phyloP scores from a whole-genome alignment of 2,113 vertebrate species.

The Cygnus buccinator region DNA sequence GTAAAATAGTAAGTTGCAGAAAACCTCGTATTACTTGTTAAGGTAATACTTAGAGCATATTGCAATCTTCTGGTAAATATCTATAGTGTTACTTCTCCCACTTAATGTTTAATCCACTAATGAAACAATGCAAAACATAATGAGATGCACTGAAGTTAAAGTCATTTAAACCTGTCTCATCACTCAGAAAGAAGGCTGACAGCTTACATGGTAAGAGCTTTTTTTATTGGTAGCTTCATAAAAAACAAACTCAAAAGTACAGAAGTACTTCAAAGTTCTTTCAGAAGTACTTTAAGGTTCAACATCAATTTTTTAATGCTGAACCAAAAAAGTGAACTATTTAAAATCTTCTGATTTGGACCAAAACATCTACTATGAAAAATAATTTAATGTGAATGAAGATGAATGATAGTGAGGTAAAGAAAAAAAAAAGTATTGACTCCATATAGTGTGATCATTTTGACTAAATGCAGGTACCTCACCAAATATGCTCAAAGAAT shows the following conservation, averaged over 20 bases:
- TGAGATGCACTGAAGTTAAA: not conserved
- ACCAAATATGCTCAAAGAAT: not conserved
- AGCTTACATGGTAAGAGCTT: not conserved
- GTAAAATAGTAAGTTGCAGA: not conserved
- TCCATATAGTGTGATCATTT: not conserved
- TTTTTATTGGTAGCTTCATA: not conserved
- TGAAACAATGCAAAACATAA: not conserved
- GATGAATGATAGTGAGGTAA: not conserved
- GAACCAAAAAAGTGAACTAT: not conserved
- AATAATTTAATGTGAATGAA: not conserved
- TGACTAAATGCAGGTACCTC: not conserved
- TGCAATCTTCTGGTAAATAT: not conserved
- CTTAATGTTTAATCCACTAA: not conserved
- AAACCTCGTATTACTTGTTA: not conserved
- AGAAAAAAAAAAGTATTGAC: not conserved
- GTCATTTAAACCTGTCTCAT: not conserved
- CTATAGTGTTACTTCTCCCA: not conserved
- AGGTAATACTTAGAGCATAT: not conserved
- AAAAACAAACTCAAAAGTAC: not conserved
- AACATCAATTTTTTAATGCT: not conserved
- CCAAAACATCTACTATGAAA: not conserved
- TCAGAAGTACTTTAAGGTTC: not conserved
- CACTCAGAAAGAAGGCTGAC: not conserved
- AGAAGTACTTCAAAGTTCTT: not conserved
- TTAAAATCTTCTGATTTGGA: not conserved